These are phyloP conservation scores for Bacillus rossius DNA, from an alignment of 1,140 invertebrate species.

Conservation along the genomic window DNA sequence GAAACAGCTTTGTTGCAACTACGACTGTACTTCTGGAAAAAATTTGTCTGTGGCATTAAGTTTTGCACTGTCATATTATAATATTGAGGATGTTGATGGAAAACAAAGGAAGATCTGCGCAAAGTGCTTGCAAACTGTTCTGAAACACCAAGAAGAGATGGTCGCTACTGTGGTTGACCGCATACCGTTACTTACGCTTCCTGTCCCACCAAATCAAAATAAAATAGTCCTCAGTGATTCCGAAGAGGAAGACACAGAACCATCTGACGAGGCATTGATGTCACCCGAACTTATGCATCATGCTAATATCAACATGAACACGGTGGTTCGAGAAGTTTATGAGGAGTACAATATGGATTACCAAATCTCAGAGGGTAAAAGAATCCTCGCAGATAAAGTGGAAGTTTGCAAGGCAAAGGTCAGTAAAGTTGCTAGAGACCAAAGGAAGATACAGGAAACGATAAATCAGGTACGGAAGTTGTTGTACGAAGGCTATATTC, in stretches of 20 bases:
- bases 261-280: neutral
- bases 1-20: slow-evolving; percentile 2
- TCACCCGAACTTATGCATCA: neutral
- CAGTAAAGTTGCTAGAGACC: neutral
- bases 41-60: slow-evolving; percentile 35
- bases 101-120: slow-evolving; percentile 45
- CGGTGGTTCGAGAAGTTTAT: slow-evolving; percentile 41
- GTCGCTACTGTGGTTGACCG: slow-evolving; percentile 35
- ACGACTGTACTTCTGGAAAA: neutral
- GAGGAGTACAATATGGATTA: slow-evolving; percentile 43
- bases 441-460: neutral
- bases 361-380: slow-evolving; percentile 35
- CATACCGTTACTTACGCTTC: slow-evolving; percentile 41
- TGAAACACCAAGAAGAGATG: slow-evolving; percentile 42
- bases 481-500: slow-evolving; percentile 1
- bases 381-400: slow-evolving; percentile 26
- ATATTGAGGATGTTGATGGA: slow-evolving; percentile 38
- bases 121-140: slow-evolving; percentile 43
- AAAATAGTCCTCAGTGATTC: slow-evolving; percentile 49
- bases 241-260: slow-evolving; percentile 35
- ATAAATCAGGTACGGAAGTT: neutral
- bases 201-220: slow-evolving; percentile 47
- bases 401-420: slow-evolving; percentile 25
- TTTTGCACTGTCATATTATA: slow-evolving; percentile 46
- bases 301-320: slow-evolving; percentile 37